Evolutionary conservation across 2,888 invertebrate genomes (phyloP).

Genomic region (Acronicta psi): DNA sequence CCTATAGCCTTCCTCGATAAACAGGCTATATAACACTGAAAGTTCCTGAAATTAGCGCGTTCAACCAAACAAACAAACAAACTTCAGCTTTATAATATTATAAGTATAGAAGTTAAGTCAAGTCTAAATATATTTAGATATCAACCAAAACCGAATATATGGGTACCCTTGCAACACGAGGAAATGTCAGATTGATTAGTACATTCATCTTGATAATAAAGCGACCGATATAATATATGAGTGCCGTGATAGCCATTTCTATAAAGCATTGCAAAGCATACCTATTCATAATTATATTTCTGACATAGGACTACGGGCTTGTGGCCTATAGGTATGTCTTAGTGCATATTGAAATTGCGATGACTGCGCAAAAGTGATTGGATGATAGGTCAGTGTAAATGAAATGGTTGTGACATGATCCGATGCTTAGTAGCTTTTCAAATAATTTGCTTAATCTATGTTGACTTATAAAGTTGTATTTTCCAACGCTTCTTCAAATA

Average conservation of each 20-base stretch:
- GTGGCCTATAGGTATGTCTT: conserved; percentile 6
- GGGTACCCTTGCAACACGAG: conserved; percentile 22
- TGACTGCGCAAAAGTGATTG: conserved; percentile 39
- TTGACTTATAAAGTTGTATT: too few species aligned
- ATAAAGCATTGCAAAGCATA: conserved; percentile 18
- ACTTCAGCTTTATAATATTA: too few species aligned
- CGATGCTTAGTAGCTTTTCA: background rate
- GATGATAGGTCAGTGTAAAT: conserved; percentile 15
- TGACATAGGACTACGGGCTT: conserved; percentile 4
- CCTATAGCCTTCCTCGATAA: too few species aligned
- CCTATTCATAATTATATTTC: too few species aligned
- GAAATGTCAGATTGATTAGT: conserved; percentile 48
- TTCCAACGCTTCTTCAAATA: too few species aligned
- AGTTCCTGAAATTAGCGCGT: too few species aligned
- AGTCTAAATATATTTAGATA: too few species aligned
- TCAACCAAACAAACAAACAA: too few species aligned
- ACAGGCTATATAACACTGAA: too few species aligned
- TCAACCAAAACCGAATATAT: conserved; percentile 12
- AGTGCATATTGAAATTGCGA: conserved; percentile 29
- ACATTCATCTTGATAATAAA: conserved; percentile 39
- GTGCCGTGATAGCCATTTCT: conserved; percentile 24
- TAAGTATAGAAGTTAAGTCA: too few species aligned
- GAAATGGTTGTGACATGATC: conserved; percentile 8
- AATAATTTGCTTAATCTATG: too few species aligned
- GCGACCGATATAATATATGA: conserved; percentile 29